Conservation (phyloP, 1,140 invertebrate species). For the Drosophila mauritiana region DNA sequence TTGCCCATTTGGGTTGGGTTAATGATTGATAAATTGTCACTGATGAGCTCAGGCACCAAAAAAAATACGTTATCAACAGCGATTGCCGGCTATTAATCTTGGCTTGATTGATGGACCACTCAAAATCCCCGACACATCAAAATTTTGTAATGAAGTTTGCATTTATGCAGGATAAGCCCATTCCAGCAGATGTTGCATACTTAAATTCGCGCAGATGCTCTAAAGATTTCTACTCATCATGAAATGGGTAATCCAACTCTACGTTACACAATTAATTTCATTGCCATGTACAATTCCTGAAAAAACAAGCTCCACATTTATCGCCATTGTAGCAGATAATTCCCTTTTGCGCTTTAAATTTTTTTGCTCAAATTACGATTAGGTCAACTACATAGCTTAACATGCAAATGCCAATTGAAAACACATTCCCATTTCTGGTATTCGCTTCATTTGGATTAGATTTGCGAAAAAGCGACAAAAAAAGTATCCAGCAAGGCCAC, state of each 20-base stretch:
- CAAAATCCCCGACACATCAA: slow-evolving; percentile 20
- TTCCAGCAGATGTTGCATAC: slow-evolving; percentile 13
- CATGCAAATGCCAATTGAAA: slow-evolving; percentile 35
- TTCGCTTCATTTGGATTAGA: slow-evolving; percentile 46
- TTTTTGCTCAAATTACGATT: slow-evolving; percentile 36
- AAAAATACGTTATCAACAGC: slow-evolving; percentile 7
- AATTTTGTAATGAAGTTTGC: slow-evolving; percentile 5
- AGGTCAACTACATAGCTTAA: slow-evolving; percentile 24
- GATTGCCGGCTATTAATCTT: slow-evolving; percentile 49
- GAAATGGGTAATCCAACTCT: slow-evolving; percentile 3
- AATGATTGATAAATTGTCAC: slow-evolving; percentile 47
- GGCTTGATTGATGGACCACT: slow-evolving; percentile 45
- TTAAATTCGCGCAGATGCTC: slow-evolving; percentile 22
- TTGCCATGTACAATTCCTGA: slow-evolving; percentile 21
- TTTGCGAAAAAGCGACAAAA: slow-evolving; percentile 31
- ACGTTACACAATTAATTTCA: slow-evolving; percentile 24
- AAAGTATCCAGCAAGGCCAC: slow-evolving; percentile 38
- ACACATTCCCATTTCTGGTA: slow-evolving; percentile 36
- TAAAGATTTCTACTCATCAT: background rate
- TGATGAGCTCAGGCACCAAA: slow-evolving; percentile 32
- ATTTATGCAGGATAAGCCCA: slow-evolving; percentile 1
- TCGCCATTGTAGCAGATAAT: slow-evolving; percentile 26
- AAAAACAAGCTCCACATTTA: slow-evolving; percentile 23
- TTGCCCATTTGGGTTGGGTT: slow-evolving; percentile 47
- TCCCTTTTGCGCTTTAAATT: slow-evolving; percentile 32